Conservation (phyloP, 2,888 invertebrate genomes). For the Vandiemenella viatica region DNA sequence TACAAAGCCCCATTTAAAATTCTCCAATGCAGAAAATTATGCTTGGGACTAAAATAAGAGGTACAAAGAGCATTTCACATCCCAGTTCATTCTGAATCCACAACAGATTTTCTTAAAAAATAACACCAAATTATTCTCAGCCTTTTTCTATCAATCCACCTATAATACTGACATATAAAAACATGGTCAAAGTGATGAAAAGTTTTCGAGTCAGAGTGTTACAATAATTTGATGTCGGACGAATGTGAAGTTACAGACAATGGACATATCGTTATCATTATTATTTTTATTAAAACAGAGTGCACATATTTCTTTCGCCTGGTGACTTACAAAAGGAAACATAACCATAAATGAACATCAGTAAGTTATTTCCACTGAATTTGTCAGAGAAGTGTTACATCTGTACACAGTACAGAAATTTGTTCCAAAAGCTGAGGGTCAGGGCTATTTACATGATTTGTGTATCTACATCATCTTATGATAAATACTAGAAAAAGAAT, state of each 20-base stretch:
- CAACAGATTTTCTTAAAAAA: slow-evolving; percentile 9
- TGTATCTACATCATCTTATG: slow-evolving; percentile 9
- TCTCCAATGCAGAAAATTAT: no score
- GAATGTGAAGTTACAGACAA: slow-evolving; percentile 7
- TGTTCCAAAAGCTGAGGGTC: slow-evolving; percentile 6
- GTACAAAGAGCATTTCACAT: no score
- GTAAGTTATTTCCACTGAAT: neutral
- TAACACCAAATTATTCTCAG: slow-evolving; percentile 6
- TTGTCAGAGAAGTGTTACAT: slow-evolving; percentile 7
- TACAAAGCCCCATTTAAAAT: no score
- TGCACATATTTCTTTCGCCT: slow-evolving; percentile 12
- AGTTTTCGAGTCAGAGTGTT: neutral
- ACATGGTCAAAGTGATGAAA: neutral
- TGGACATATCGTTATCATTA: no score
- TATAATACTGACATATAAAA: slow-evolving; percentile 9
- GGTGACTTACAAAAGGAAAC: slow-evolving; percentile 11
- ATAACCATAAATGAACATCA: neutral
- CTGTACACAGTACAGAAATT: neutral
- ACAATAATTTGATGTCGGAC: slow-evolving; percentile 6
- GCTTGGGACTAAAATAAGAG: slow-evolving; percentile 3
- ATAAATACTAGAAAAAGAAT: slow-evolving; percentile 19
- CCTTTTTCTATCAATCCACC: neutral
- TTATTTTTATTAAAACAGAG: slow-evolving; percentile 10
- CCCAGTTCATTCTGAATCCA: no score
- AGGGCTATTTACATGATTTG: slow-evolving; percentile 12